Evolutionary conservation across 2,888 invertebrate species (phyloP).

Genomic region (Camptogramma bilineatum): DNA sequence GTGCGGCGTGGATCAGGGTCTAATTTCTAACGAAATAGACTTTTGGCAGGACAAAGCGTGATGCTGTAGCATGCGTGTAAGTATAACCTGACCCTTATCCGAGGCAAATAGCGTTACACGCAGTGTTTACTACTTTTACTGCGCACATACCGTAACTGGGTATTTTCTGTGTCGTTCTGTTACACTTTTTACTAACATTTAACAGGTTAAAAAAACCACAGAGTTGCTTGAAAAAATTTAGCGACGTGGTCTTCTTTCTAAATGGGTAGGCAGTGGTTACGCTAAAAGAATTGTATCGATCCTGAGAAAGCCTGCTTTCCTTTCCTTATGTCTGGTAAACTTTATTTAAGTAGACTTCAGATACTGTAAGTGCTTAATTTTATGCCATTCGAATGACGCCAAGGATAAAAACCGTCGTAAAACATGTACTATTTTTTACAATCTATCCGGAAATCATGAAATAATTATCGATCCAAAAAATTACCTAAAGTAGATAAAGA

Average conservation of each 20-base stretch:
- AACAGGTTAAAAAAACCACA: neutral
- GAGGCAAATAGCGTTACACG: constrained; percentile 42
- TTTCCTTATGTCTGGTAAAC: too few relatives aligned
- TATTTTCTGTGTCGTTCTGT: constrained; percentile 12
- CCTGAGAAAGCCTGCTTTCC: too few relatives aligned
- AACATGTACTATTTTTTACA: neutral
- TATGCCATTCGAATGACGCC: neutral
- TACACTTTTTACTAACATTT: constrained; percentile 11
- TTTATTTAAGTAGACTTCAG: too few relatives aligned
- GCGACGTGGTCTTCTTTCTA: too few relatives aligned
- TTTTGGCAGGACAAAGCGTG: neutral
- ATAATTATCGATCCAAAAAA: constrained; percentile 9
- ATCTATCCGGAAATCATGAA: constrained; percentile 34
- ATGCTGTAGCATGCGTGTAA: neutral
- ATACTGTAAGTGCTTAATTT: too few relatives aligned
- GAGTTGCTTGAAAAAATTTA: too few relatives aligned
- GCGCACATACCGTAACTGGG: constrained; percentile 26
- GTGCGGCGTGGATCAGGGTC: too few relatives aligned
- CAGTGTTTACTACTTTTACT: constrained; percentile 29
- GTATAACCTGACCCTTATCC: constrained; percentile 24
- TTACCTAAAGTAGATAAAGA: constrained; percentile 40
- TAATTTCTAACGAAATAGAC: too few relatives aligned
- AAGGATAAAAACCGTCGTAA: neutral
- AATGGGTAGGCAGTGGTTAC: too few relatives aligned
- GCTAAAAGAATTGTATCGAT: too few relatives aligned